A percentile compares a stretch with the other conserved stretches of the same genome.
Evolutionary conservation across 2,797 vertebrate genomes (phyloP).

Genomic region (Sibirionetta formosa): DNA sequence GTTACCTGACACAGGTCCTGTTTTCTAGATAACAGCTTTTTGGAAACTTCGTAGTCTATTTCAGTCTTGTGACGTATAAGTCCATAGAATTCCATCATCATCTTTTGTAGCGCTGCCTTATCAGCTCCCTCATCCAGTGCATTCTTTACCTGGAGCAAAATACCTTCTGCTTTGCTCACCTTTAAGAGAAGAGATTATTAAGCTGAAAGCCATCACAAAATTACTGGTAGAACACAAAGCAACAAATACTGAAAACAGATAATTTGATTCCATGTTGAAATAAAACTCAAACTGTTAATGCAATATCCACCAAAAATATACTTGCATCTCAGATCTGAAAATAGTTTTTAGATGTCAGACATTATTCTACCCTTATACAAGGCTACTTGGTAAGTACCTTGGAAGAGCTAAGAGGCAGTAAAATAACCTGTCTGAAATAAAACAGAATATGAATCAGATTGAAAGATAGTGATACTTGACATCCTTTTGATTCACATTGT

Average conservation of each 20-base stretch:
- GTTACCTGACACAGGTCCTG: slow-evolving; percentile 83
- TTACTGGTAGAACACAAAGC: background rate
- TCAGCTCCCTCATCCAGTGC: slow-evolving; percentile 64
- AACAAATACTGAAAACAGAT: background rate
- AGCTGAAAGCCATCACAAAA: background rate
- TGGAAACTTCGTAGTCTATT: background rate
- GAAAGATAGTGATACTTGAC: background rate
- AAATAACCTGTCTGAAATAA: background rate
- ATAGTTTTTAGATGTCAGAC: background rate
- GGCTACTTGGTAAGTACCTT: background rate
- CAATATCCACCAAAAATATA: background rate
- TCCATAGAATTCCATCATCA: slow-evolving; percentile 75
- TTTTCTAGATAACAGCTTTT: slow-evolving; percentile 82
- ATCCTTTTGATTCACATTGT: background rate
- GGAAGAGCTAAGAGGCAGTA: background rate
- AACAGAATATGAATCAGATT: background rate
- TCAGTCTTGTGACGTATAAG: slow-evolving; percentile 79
- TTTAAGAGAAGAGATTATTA: slow-evolving; percentile 59
- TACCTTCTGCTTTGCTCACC: slow-evolving; percentile 89
- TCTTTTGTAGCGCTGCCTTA: slow-evolving; percentile 64
- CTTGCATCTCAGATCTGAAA: background rate
- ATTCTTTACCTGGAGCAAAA: slow-evolving; percentile 85
- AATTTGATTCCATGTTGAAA: background rate
- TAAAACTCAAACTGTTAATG: background rate
- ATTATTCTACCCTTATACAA: background rate